These are phyloP conservation scores for Lepus townsendii DNA, from an alignment of 2,797 vertebrate genomes.

Conservation along the genomic window DNA sequence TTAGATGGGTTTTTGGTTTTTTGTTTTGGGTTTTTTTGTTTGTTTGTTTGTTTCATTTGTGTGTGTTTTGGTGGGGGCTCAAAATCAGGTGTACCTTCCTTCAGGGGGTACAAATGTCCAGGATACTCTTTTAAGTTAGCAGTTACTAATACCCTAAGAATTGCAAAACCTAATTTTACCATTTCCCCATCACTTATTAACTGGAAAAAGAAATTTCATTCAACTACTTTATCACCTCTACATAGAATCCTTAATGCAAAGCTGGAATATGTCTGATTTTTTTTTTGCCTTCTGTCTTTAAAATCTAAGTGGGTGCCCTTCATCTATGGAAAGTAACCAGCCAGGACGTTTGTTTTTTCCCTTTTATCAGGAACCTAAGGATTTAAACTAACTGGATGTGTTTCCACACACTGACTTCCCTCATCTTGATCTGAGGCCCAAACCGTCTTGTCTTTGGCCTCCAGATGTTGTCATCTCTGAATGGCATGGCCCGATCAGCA, in stretches of 20 bases:
- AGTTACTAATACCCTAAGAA: neutral
- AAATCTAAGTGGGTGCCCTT: neutral
- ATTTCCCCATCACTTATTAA: conserved; percentile 1
- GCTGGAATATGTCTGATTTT: neutral
- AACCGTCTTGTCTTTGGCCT: neutral
- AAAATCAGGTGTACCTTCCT: neutral
- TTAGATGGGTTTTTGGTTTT: neutral
- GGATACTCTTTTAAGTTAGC: neutral
- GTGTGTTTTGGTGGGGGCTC: neutral
- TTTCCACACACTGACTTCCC: conserved; percentile 9
- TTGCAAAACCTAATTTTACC: neutral
- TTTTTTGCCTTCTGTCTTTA: conserved; percentile 12
- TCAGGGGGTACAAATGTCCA: neutral
- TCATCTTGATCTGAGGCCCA: neutral
- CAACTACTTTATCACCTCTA: neutral
- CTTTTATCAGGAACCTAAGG: neutral
- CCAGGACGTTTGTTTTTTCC: neutral
- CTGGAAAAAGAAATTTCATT: neutral
- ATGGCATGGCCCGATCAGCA: neutral
- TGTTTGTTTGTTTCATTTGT: too few species aligned
- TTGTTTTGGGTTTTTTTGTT: too few species aligned
- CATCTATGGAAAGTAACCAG: neutral
- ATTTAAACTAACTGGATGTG: neutral
- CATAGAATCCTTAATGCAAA: conserved; percentile 9
- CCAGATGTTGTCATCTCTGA: neutral